phyloP scores from a whole-genome alignment of 2,797 vertebrate species.

The Liasis olivaceus region DNA sequence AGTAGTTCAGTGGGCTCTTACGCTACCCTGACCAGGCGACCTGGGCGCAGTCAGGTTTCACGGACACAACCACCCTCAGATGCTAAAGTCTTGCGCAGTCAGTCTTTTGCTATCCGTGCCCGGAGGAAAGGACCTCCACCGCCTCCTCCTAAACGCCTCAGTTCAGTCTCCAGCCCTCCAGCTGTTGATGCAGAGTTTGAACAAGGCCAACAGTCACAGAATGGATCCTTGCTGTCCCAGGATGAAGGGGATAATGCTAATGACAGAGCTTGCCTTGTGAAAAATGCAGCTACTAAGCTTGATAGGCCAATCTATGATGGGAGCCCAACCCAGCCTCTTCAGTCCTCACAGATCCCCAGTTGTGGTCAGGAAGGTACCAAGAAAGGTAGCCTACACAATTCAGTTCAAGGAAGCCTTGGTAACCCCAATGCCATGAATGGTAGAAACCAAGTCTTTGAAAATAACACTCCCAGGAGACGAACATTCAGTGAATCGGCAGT shows the following conservation, averaged over 20 bases:
- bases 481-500: slow-evolving; percentile 81
- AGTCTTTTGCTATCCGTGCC: slow-evolving; percentile 90
- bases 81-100: slow-evolving; percentile 82
- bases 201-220: not conserved
- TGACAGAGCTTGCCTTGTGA: slow-evolving; percentile 66
- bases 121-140: slow-evolving; percentile 89
- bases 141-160: slow-evolving; percentile 90
- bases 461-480: slow-evolving; percentile 71
- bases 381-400: not conserved
- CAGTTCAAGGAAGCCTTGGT: not conserved
- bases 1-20: slow-evolving; percentile 83
- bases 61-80: slow-evolving; percentile 65
- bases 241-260: fast-evolving
- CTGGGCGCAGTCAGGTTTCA: slow-evolving; percentile 76
- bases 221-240: not conserved
- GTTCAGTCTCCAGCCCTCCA: slow-evolving; percentile 79
- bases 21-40: slow-evolving; percentile 86
- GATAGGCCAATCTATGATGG: slow-evolving; percentile 50
- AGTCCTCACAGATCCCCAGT: slow-evolving; percentile 39
- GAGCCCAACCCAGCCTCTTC: slow-evolving; percentile 42
- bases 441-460: slow-evolving; percentile 56
- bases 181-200: not conserved
- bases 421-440: fast-evolving
- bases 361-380: not conserved
- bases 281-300: slow-evolving; percentile 72